A percentile compares a stretch with the other conserved stretches of the same genome.
These are phyloP conservation scores for Monopis laevigella DNA, from an alignment of 2,888 invertebrate genomes.

Conservation along the genomic window DNA sequence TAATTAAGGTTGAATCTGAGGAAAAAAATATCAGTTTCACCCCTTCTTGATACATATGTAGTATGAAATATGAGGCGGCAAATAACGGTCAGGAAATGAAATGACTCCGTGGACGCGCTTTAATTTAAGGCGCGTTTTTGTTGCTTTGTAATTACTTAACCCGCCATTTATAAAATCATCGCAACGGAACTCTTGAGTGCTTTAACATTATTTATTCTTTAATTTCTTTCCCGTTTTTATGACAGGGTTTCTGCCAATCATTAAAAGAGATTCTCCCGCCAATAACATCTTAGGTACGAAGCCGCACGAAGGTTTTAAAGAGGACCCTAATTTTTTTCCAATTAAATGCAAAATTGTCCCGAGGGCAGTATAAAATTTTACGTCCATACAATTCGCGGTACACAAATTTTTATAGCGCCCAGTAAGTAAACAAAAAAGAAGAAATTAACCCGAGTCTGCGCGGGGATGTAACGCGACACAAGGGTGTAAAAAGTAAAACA, in stretches of 20 bases:
- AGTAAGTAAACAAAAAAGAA: constrained; percentile 61
- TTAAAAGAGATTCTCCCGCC: no score
- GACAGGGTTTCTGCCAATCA: no score
- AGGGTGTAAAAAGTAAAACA: constrained; percentile 69
- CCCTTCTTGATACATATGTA: constrained; percentile 48
- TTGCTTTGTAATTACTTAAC: not conserved
- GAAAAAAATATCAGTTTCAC: constrained; percentile 47
- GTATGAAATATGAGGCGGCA: constrained; percentile 29
- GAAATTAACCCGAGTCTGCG: constrained; percentile 52
- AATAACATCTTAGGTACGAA: constrained; percentile 59
- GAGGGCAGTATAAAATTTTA: constrained; percentile 63
- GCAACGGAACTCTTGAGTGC: no score
- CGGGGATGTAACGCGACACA: constrained; percentile 55
- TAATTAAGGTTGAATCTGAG: constrained; percentile 45
- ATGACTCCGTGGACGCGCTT: constrained; percentile 1
- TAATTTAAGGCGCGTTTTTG: constrained; percentile 5
- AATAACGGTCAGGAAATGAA: constrained; percentile 29
- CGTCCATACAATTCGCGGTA: constrained; percentile 66
- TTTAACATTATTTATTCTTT: no score
- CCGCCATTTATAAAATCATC: no score
- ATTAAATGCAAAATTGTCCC: constrained; percentile 63
- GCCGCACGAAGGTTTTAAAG: constrained; percentile 60
- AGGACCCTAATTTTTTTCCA: constrained; percentile 62
- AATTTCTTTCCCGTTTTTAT: no score
- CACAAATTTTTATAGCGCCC: constrained; percentile 65